Evolutionary conservation across 2,888 invertebrate species (phyloP), one percentile per base, ranked within the genome.

Genomic region (Meta bourneti): DNA sequence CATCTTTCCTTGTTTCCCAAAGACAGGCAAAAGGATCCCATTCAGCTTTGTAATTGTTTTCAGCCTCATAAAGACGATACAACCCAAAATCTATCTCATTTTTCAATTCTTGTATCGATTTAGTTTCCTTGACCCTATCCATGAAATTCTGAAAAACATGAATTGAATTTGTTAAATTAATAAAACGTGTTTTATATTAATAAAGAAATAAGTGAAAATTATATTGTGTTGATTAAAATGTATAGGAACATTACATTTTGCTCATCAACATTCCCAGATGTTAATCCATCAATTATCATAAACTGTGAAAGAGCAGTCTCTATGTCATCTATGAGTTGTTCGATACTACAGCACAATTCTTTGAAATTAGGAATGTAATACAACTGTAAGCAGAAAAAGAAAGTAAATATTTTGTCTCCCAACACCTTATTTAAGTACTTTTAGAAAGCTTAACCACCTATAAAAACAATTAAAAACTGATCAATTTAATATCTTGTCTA

Each of bases 41-140:
- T 19, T 91, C 91, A 54, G 19, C 51, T 19, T 71, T 82, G 9
- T 83, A 91, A 1, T 51, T 61, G 20, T 91, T 82, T 54, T 91
- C 82, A 20, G 83, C 78, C 78, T 78, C 72, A 78, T 86, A 71
- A 2, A 91, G 49, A 49, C 51, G 81, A 77, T 61, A 87, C n/a
- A 91, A 71, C 6, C 91, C 91, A 78, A 49, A 78, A 61, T 91
- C 87, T 19, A 91, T 91, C 54, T 91, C 87, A 69, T 91, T 69
- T 61, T 83, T 87, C 70, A 87, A 34, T 87, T 83, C 69, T 69
- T 74, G 78, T 34, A 91, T 54, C 1, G 4, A 13, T 54, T 78
- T 7, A 16, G 91, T 83, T 48, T 51, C 80, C 61, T 70, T 70
- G 51, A 87, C 16, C 2, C 19, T 81, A 8, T 61, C 70, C 6